phyloP scores from a whole-genome alignment of 2,113 vertebrate species.

The Sebastes fasciatus region DNA sequence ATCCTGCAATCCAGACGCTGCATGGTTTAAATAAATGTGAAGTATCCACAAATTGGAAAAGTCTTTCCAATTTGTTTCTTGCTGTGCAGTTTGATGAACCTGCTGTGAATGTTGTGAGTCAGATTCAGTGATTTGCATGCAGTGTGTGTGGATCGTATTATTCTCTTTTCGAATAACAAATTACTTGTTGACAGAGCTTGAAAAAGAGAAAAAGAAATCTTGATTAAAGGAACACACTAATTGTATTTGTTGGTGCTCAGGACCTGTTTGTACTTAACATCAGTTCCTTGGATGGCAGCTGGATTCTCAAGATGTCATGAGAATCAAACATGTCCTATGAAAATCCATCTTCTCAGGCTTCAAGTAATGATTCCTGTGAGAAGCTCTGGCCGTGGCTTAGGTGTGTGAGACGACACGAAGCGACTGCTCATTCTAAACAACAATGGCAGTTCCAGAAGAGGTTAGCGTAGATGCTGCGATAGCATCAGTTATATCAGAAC shows the following conservation, averaged over 20 bases:
- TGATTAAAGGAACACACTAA: conserved; percentile 33
- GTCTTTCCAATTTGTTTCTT: neutral
- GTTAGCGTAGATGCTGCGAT: no score
- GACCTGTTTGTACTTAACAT: conserved; percentile 4
- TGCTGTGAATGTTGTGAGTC: conserved; percentile 1
- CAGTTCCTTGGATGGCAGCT: conserved; percentile 9
- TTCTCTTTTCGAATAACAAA: neutral
- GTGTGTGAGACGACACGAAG: no score
- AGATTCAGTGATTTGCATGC: conserved; percentile 1
- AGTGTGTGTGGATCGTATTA: neutral
- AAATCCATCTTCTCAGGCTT: no score
- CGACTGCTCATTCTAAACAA: no score
- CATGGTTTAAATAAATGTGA: conserved; percentile 20
- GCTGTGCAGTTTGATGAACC: neutral
- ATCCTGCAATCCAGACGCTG: neutral
- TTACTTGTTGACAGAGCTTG: conserved; percentile 30
- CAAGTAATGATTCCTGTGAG: no score
- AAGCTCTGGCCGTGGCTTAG: no score
- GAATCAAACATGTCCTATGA: no score
- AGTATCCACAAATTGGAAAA: neutral
- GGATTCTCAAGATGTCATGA: no score
- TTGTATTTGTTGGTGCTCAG: neutral
- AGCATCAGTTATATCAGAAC: no score
- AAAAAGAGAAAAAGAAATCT: conserved; percentile 5
- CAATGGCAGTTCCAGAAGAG: no score